Conservation (phyloP, 1,140 invertebrate species). For the Helicoverpa armigera region DNA sequence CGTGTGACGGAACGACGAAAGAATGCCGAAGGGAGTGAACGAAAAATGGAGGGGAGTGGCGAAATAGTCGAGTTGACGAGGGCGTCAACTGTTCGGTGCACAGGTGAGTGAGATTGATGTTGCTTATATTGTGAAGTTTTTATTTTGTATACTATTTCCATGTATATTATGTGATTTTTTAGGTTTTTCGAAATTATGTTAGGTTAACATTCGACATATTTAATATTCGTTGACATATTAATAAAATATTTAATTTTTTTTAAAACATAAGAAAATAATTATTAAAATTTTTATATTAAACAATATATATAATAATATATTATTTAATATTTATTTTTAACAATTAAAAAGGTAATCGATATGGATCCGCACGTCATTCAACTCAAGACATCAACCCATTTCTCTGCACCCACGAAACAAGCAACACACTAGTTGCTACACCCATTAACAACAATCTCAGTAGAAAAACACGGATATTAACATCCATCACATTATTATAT, state of each 20-base stretch:
- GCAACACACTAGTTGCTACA: neutral
- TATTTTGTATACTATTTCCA: conserved; percentile 18
- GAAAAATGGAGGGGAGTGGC: neutral
- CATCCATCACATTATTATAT: conserved; percentile 84
- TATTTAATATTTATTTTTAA: too few relatives aligned
- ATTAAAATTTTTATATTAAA: too few relatives aligned
- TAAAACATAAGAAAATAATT: too few relatives aligned
- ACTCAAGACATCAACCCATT: neutral
- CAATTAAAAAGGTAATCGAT: too few relatives aligned
- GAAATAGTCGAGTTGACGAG: conserved; percentile 13
- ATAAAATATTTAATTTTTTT: too few relatives aligned
- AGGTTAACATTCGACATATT: too few relatives aligned
- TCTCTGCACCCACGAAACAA: neutral
- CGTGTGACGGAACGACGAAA: conserved; percentile 50
- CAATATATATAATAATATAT: too few relatives aligned
- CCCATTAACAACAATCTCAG: conserved; percentile 47
- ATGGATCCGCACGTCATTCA: neutral
- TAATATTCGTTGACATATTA: too few relatives aligned
- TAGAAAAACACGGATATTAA: conserved; percentile 81
- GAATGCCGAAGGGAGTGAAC: conserved; percentile 43
- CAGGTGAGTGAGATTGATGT: conserved; percentile 33
- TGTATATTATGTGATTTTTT: neutral
- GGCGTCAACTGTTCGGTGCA: neutral
- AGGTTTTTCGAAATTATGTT: neutral
- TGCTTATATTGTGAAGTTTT: conserved; percentile 13